phyloP scores from a whole-genome alignment of 37 sponge, comb jelly and placozoan genomes.

The Beroe ovata region DNA sequence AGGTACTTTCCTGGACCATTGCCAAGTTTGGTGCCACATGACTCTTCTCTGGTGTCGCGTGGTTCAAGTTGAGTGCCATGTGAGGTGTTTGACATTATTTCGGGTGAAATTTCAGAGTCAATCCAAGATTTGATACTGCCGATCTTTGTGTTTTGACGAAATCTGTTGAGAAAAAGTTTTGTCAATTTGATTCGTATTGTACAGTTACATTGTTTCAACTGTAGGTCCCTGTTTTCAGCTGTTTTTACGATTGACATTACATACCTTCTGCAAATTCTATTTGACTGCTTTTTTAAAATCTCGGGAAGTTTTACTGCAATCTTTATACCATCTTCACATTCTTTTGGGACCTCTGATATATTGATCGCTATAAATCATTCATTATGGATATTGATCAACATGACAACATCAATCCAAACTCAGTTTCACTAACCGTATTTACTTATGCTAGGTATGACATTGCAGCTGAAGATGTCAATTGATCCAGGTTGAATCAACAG shows the following conservation, averaged over 20 bases:
- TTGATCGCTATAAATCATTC: too few relatives aligned
- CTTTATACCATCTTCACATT: neutral
- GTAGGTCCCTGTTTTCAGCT: too few relatives aligned
- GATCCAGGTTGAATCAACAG: constrained; percentile 49
- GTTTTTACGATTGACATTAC: too few relatives aligned
- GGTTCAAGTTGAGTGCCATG: too few relatives aligned
- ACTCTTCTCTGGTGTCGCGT: neutral
- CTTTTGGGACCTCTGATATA: constrained; percentile 20
- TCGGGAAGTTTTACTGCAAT: constrained; percentile 54
- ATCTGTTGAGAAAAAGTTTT: neutral
- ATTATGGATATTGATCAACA: too few relatives aligned
- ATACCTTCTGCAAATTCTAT: constrained; percentile 53
- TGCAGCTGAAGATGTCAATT: constrained; percentile 21
- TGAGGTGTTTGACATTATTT: too few relatives aligned
- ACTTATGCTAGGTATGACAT: constrained; percentile 3
- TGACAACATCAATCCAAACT: too few relatives aligned
- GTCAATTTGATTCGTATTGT: too few relatives aligned
- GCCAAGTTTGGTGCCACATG: neutral
- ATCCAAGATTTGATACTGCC: constrained; percentile 10
- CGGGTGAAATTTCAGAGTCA: neutral
- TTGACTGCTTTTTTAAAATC: neutral
- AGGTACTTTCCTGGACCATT: neutral
- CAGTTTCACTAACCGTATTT: constrained; percentile 30
- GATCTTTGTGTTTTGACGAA: constrained; percentile 15
- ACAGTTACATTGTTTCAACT: too few relatives aligned